A percentile compares a stretch with the other conserved stretches of the same genome.
Conservation (phyloP, 2,113 vertebrate species). For the Psophia crepitans region DNA sequence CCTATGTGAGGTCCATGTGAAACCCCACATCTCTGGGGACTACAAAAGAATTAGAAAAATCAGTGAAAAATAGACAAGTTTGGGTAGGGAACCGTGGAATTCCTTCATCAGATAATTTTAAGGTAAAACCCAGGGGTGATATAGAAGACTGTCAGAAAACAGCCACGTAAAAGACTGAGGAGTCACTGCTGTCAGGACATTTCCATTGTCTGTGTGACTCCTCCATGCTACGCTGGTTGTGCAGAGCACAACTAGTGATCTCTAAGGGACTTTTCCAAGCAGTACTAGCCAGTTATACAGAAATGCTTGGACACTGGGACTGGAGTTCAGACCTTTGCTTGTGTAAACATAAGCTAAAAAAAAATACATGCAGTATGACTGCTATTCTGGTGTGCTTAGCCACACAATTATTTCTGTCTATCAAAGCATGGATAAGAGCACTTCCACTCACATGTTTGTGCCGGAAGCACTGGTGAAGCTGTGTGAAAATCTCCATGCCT, state of each 20-base stretch:
- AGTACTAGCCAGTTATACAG: background rate
- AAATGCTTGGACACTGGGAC: background rate
- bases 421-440: background rate
- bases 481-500: background rate
- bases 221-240: background rate
- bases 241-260: background rate
- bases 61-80: background rate
- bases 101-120: background rate
- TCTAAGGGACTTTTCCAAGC: background rate
- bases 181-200: background rate
- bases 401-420: background rate
- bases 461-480: background rate
- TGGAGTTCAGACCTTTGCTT: background rate
- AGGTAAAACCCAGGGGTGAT: background rate
- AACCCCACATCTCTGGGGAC: background rate
- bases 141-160: background rate
- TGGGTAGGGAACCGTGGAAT: background rate
- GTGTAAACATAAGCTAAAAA: background rate
- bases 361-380: too few relatives aligned
- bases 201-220: background rate
- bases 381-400: background rate
- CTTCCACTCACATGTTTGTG: background rate
- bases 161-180: background rate
- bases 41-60: background rate
- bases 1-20: accelerated